Conservation (phyloP, 2,797 vertebrate species). For the Oreonectes daqikongensis region DNA sequence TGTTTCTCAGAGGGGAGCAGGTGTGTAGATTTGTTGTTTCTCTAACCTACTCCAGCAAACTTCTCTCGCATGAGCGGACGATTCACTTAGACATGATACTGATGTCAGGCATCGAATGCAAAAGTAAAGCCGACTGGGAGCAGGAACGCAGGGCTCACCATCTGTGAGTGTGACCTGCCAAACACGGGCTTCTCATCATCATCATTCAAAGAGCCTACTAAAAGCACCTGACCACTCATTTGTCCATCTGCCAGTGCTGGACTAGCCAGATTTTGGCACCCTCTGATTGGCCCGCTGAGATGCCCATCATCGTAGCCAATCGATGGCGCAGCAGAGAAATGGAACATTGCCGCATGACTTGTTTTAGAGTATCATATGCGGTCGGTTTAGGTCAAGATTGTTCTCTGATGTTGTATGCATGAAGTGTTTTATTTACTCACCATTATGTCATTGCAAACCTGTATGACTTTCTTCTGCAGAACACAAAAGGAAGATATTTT, state of each 20-base stretch:
- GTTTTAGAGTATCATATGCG: conserved; percentile 6
- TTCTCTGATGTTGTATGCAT: not conserved
- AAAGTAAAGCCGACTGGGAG: conserved; percentile 62
- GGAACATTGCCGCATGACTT: conserved; percentile 1
- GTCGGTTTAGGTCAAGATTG: not conserved
- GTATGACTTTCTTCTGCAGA: too few relatives aligned
- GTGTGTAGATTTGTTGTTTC: conserved; percentile 25
- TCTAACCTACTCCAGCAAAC: conserved; percentile 32
- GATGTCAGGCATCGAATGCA: conserved; percentile 63
- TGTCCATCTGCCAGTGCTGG: conserved; percentile 69
- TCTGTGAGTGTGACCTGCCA: conserved; percentile 78
- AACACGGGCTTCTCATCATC: conserved; percentile 69
- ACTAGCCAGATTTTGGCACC: conserved; percentile 22
- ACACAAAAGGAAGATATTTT: too few relatives aligned
- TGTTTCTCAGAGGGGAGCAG: conserved; percentile 24
- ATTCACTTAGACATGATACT: conserved; percentile 63
- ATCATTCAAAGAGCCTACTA: conserved; percentile 69
- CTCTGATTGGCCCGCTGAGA: conserved; percentile 48
- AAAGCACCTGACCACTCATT: conserved; percentile 71
- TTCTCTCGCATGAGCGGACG: conserved; percentile 57
- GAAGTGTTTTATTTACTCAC: not conserved
- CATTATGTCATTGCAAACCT: too few relatives aligned
- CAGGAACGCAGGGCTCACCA: conserved; percentile 71
- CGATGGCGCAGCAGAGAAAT: conserved; percentile 10
- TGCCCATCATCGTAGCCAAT: conserved; percentile 44